Percentiles rank a stretch among this genome's conserved stretches.
Evolutionary conservation across 2,888 invertebrate species (phyloP).

Genomic region (Entomobrya multifasciata): DNA sequence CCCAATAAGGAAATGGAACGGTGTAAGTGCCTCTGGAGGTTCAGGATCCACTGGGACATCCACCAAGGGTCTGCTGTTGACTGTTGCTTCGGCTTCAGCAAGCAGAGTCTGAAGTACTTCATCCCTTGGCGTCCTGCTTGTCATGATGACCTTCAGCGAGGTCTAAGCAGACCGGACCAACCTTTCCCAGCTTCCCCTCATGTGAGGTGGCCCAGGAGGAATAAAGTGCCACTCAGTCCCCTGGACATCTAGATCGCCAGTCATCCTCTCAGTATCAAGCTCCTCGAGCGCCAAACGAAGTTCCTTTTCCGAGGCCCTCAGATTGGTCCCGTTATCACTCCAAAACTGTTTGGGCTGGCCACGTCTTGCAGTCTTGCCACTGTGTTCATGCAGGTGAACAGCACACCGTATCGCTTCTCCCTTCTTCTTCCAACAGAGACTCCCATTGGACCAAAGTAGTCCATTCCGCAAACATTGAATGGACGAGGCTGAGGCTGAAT

Average conservation of each 20-base stretch:
- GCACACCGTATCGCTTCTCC: too few relatives aligned
- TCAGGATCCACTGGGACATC: conserved; percentile 17
- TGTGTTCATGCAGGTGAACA: too few relatives aligned
- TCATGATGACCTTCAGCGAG: background rate
- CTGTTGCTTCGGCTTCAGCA: background rate
- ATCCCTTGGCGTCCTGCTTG: background rate
- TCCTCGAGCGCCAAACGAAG: background rate
- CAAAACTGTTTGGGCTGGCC: too few relatives aligned
- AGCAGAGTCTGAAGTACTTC: background rate
- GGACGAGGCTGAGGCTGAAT: too few relatives aligned
- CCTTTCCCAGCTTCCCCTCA: background rate
- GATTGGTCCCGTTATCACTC: too few relatives aligned
- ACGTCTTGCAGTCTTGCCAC: too few relatives aligned
- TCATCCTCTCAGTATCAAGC: background rate
- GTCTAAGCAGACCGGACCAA: background rate
- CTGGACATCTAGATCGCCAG: background rate
- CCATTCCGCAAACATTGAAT: too few relatives aligned
- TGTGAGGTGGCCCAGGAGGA: background rate
- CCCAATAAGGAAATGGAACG: background rate
- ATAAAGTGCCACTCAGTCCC: background rate
- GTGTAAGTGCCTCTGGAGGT: background rate
- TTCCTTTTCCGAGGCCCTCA: too few relatives aligned
- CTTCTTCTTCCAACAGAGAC: too few relatives aligned
- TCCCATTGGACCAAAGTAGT: too few relatives aligned
- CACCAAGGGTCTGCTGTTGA: conserved; percentile 22